Evolutionary conservation across 2,797 vertebrate genomes (phyloP).

Genomic region (Poeciliopsis gracilis): DNA sequence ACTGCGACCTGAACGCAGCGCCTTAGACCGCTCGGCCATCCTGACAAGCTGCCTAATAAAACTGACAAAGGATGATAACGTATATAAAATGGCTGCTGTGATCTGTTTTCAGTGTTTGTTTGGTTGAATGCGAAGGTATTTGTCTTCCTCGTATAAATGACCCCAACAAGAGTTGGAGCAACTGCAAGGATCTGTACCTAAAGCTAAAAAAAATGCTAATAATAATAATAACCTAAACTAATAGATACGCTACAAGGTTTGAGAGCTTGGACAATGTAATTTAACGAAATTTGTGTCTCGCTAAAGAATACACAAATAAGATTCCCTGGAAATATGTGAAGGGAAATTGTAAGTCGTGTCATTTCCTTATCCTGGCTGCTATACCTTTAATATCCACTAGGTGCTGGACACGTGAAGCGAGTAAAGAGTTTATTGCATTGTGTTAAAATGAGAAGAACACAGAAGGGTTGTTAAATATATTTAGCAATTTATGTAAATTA

Average conservation of each 20-base stretch:
- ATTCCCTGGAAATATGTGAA: neutral
- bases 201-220: neutral
- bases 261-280: neutral
- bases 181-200: neutral
- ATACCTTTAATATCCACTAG: constrained; percentile 10
- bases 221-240: neutral
- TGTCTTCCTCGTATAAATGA: neutral
- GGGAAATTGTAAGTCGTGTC: neutral
- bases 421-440: neutral
- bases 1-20: constrained; percentile 3
- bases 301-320: neutral
- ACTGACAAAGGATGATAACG: too few relatives aligned
- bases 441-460: neutral
- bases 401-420: neutral
- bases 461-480: neutral
- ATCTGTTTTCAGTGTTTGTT: accelerated
- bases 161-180: neutral
- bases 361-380: neutral
- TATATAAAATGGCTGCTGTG: accelerated
- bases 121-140: neutral
- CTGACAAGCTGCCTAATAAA: neutral
- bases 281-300: neutral
- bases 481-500: neutral
- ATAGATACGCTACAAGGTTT: neutral
- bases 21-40: constrained; percentile 58